phyloP scores from a whole-genome alignment of 2,113 vertebrate species.

The Nothocercus julius region DNA sequence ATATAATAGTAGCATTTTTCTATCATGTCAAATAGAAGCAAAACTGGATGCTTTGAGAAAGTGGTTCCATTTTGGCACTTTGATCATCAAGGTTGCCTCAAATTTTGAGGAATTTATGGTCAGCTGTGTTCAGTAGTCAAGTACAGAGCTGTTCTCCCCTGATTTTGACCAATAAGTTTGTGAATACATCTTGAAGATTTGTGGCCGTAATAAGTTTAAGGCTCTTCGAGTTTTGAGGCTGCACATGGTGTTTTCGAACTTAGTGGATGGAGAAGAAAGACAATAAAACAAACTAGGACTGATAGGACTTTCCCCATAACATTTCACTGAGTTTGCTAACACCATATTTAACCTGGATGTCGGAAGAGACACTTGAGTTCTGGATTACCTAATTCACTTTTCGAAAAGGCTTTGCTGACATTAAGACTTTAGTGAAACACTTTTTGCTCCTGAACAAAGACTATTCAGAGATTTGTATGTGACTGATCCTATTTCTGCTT shows the following conservation, averaged over 20 bases:
- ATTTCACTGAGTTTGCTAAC: not conserved
- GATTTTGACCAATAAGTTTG: not conserved
- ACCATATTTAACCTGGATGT: not conserved
- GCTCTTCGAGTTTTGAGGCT: not conserved
- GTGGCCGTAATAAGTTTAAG: not conserved
- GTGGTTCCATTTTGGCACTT: not conserved
- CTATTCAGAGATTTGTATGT: not conserved
- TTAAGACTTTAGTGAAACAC: not conserved
- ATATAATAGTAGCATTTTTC: not conserved
- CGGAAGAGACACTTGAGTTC: not conserved
- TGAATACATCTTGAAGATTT: not conserved
- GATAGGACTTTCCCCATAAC: not conserved
- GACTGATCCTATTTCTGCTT: not conserved
- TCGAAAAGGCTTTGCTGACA: not conserved
- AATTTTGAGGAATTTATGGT: not conserved
- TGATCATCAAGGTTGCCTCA: not conserved
- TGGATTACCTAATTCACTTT: not conserved
- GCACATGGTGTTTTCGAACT: rapidly evolving
- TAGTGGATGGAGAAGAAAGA: not conserved
- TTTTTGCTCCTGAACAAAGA: not conserved
- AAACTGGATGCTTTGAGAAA: not conserved
- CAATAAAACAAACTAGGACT: not conserved
- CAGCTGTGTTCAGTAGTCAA: not conserved
- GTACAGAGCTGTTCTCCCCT: not conserved
- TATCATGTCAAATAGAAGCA: not conserved